Conservation (phyloP, 2,888 invertebrate species). For the Arge pagana region DNA sequence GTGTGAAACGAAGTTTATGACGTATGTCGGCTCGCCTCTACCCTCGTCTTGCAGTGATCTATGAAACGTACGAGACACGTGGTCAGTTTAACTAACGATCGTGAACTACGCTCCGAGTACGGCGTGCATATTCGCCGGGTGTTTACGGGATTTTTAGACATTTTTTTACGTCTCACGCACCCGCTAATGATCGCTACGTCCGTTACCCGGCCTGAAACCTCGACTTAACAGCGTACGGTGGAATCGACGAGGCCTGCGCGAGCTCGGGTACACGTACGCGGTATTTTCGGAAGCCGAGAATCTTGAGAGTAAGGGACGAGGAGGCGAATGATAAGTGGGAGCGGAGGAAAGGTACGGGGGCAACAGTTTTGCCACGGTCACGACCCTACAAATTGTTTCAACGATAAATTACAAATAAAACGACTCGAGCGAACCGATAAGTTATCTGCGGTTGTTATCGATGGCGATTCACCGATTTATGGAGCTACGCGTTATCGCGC, state of each 20-base stretch:
- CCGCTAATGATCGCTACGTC: too few species aligned
- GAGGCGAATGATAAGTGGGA: not conserved
- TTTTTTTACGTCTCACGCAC: too few species aligned
- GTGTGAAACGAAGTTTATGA: slow-evolving; percentile 20
- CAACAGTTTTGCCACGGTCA: slow-evolving; percentile 18
- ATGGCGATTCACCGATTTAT: slow-evolving; percentile 52
- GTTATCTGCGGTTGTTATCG: slow-evolving; percentile 47
- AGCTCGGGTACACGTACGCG: too few species aligned
- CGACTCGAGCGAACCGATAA: slow-evolving; percentile 11
- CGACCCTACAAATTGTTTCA: slow-evolving; percentile 44
- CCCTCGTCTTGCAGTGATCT: slow-evolving; percentile 14
- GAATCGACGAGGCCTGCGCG: too few species aligned
- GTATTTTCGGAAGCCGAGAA: too few species aligned
- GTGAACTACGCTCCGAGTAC: slow-evolving; percentile 10
- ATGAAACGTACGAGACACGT: slow-evolving; percentile 15
- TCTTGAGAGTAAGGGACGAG: too few species aligned
- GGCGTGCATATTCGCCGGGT: slow-evolving; percentile 8
- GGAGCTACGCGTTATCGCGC: slow-evolving; percentile 28
- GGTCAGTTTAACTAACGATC: slow-evolving; percentile 20
- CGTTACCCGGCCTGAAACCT: too few species aligned
- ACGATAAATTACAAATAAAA: slow-evolving; percentile 48
- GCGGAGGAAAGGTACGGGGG: slow-evolving; percentile 7
- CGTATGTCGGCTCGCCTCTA: slow-evolving; percentile 10
- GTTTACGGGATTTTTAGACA: not conserved
- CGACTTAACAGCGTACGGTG: too few species aligned